A percentile compares a stretch with the other conserved stretches of the same genome.
Evolutionary conservation across 2,888 invertebrate genomes (phyloP).

Genomic region (Brenthis daphne): DNA sequence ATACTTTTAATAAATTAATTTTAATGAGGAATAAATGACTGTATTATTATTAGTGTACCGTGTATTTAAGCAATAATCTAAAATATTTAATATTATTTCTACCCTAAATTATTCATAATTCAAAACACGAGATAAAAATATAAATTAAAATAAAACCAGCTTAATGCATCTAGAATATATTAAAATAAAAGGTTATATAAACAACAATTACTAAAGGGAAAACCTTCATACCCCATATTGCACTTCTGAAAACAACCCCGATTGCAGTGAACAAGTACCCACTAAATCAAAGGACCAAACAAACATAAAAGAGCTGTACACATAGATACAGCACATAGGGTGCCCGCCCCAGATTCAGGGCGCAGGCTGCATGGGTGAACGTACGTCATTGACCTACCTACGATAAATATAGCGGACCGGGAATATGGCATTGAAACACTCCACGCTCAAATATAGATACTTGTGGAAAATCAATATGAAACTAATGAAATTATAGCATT

Average conservation of each 20-base stretch:
- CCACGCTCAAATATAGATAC: constrained; percentile 38
- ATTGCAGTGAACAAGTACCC: constrained; percentile 16
- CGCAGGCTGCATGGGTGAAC: constrained; percentile 68
- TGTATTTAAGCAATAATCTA: too few relatives aligned
- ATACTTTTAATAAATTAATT: too few relatives aligned
- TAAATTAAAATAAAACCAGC: too few relatives aligned
- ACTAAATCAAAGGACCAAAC: constrained; percentile 29
- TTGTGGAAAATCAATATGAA: constrained; percentile 17
- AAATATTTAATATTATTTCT: too few relatives aligned
- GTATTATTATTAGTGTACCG: too few relatives aligned
- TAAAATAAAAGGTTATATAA: not conserved
- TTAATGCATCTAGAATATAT: not conserved
- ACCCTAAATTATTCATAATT: too few relatives aligned
- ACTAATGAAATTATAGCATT: not conserved
- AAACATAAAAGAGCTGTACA: constrained; percentile 31
- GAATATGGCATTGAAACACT: constrained; percentile 71
- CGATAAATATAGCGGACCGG: constrained; percentile 67
- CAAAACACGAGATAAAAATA: too few relatives aligned
- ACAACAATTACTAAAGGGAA: not conserved
- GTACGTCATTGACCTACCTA: constrained; percentile 75
- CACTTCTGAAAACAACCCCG: constrained; percentile 17
- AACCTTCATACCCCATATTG: not conserved
- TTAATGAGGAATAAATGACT: too few relatives aligned
- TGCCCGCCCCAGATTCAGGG: constrained; percentile 69
- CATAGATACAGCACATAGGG: constrained; percentile 44